Conservation (phyloP, 2,888 invertebrate genomes). For the Drosophila borealis region DNA sequence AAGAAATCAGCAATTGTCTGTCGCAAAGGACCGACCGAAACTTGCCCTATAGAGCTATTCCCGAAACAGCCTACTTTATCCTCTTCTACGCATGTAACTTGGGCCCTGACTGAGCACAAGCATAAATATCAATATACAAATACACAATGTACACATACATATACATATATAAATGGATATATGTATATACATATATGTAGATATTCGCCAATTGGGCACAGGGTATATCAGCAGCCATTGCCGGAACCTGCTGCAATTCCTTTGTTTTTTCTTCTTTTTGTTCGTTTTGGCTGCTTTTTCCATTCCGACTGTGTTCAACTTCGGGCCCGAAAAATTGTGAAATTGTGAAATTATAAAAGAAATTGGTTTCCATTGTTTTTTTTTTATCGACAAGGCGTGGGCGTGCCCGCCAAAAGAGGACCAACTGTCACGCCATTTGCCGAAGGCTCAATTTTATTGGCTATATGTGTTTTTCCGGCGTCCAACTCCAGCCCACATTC, state of each 20-base stretch:
- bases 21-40: neutral
- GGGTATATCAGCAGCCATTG: constrained; percentile 8
- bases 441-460: constrained; percentile 39
- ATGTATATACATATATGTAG: neutral
- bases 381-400: constrained; percentile 40
- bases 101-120: neutral
- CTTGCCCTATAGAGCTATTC: constrained; percentile 7
- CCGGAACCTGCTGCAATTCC: neutral
- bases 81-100: no score
- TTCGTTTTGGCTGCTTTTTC: neutral
- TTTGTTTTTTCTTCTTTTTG: neutral
- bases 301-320: constrained; percentile 14
- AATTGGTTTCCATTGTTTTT: constrained; percentile 60
- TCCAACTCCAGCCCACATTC: constrained; percentile 7
- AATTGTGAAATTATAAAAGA: constrained; percentile 59
- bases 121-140: constrained; percentile 14
- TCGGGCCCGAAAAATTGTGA: constrained; percentile 27
- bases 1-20: constrained; percentile 12
- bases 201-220: constrained; percentile 4
- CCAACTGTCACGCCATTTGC: constrained; percentile 41
- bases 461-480: constrained; percentile 20
- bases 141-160: neutral
- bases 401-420: constrained; percentile 4
- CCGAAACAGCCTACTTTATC: neutral
- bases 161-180: no score